Conservation (phyloP, 2,888 invertebrate genomes). For the Leptopilina myrica region DNA sequence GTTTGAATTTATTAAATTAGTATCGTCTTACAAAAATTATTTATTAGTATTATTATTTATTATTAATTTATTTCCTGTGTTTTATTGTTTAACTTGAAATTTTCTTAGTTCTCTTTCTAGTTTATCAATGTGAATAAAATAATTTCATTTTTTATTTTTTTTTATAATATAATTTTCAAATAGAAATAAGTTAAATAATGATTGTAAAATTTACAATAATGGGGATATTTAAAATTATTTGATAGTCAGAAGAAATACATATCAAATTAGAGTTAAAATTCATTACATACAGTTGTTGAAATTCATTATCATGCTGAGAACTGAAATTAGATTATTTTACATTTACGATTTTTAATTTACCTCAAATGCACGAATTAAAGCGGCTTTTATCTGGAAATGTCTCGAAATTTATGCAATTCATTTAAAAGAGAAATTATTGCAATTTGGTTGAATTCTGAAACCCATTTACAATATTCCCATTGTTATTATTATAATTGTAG, state of each 20-base stretch:
- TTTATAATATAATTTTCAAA: no score
- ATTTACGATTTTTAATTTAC: neutral
- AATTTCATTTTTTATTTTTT: no score
- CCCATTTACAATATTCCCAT: neutral
- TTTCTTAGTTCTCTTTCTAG: no score
- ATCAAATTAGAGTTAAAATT: neutral
- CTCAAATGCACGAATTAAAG: neutral
- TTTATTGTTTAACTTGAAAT: no score
- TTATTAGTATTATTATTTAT: no score
- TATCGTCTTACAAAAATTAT: slow-evolving; percentile 1
- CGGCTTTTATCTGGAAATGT: neutral
- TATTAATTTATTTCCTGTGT: no score
- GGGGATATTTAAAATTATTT: no score
- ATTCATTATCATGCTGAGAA: neutral
- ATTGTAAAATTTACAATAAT: no score
- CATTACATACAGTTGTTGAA: neutral
- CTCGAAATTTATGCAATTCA: neutral
- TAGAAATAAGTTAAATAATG: no score
- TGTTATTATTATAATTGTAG: neutral
- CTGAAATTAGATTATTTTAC: neutral
- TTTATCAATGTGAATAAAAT: no score
- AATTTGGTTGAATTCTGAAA: neutral
- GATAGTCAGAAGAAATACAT: no score
- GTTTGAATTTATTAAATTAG: neutral
- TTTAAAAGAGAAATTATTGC: neutral